These are phyloP conservation scores for Periophthalmus magnuspinnatus DNA, from an alignment of 2,797 vertebrate genomes.

Conservation along the genomic window DNA sequence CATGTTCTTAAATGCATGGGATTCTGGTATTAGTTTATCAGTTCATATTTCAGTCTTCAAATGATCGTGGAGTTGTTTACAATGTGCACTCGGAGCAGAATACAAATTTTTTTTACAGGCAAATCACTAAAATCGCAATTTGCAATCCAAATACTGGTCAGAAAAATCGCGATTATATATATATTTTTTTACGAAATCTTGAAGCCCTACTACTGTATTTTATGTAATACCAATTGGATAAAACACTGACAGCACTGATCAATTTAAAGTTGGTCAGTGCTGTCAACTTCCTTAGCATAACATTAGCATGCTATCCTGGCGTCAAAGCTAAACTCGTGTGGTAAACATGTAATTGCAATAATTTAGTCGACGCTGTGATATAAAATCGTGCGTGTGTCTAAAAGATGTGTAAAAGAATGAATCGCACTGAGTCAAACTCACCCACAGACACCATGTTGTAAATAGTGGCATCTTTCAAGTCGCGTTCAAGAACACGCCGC, in stretches of 20 bases:
- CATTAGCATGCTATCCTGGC: background rate
- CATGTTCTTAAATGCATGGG: too few species aligned
- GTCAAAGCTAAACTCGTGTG: background rate
- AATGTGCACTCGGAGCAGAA: background rate
- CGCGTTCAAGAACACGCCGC: background rate
- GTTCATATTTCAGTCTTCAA: too few species aligned
- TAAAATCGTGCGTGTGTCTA: background rate
- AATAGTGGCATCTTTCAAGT: background rate
- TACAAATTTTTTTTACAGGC: background rate
- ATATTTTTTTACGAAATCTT: too few species aligned
- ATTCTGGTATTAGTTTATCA: too few species aligned
- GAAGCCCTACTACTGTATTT: too few species aligned
- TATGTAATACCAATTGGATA: background rate
- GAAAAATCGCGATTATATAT: too few species aligned
- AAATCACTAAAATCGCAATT: too few species aligned
- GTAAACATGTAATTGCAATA: background rate
- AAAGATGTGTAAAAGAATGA: background rate
- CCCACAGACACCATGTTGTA: conserved; percentile 5
- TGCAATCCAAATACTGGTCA: too few species aligned
- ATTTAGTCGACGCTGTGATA: background rate
- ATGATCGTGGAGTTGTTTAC: too few species aligned
- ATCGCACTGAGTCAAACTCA: background rate
- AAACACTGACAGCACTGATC: too few species aligned
- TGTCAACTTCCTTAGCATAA: conserved; percentile 1
- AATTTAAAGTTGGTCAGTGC: background rate